Conservation (phyloP, 2,888 invertebrate genomes). For the Altica lythri region DNA sequence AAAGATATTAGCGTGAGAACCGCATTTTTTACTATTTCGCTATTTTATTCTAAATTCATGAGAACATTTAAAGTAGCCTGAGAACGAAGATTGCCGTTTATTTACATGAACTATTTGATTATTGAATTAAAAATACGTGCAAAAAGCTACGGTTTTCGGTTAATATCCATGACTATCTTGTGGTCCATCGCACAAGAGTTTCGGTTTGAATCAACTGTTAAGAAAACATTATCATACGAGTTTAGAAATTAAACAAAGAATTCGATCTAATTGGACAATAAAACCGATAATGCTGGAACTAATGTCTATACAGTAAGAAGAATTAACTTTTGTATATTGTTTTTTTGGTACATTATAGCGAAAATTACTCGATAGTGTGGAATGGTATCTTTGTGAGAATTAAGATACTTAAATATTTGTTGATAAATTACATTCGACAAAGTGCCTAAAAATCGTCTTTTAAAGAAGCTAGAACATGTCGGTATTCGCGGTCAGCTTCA, state of each 20-base stretch:
- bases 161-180: slow-evolving; percentile 14
- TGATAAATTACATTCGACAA: too few species aligned
- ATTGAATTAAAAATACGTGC: slow-evolving; percentile 28
- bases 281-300: background rate
- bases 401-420: too few species aligned
- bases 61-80: slow-evolving; percentile 22
- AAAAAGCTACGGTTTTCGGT: slow-evolving; percentile 15
- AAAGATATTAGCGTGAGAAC: slow-evolving; percentile 32
- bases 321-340: too few species aligned
- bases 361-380: too few species aligned
- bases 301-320: background rate
- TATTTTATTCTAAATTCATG: slow-evolving; percentile 10
- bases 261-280: slow-evolving; percentile 4
- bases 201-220: slow-evolving; percentile 1
- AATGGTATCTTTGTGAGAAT: too few species aligned
- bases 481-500: too few species aligned
- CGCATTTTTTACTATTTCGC: slow-evolving; percentile 20
- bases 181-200: slow-evolving; percentile 5
- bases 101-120: slow-evolving; percentile 32
- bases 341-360: too few species aligned
- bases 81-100: slow-evolving; percentile 24
- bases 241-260: background rate
- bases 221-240: background rate
- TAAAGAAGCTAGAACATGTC: too few species aligned
- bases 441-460: too few species aligned